Conservation (phyloP, 2,888 invertebrate species). For the Spialia ferax region DNA sequence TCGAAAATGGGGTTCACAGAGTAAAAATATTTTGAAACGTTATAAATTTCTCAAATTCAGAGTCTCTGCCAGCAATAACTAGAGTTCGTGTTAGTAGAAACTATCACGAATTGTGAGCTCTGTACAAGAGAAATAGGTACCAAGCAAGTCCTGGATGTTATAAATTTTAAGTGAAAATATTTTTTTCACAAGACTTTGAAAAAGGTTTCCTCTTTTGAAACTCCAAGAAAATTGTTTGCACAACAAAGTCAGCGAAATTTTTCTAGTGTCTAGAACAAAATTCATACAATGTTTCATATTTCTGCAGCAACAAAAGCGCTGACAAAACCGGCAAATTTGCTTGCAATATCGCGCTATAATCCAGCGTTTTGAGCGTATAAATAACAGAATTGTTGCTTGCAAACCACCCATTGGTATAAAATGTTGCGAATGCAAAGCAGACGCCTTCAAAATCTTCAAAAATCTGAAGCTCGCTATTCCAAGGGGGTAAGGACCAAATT, state of each 20-base stretch:
- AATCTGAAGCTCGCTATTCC: conserved; percentile 1
- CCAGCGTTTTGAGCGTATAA: conserved; percentile 22
- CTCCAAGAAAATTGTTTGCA: background rate
- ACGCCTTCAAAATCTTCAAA: conserved; percentile 10
- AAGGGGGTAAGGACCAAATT: conserved; percentile 19
- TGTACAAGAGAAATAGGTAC: too few species aligned
- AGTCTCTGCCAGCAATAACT: too few species aligned
- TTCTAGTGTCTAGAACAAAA: conserved; percentile 10
- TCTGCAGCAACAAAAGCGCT: conserved; percentile 10
- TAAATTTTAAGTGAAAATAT: background rate
- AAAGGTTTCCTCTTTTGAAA: background rate
- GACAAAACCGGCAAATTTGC: conserved; percentile 30
- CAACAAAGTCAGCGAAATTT: conserved; percentile 7
- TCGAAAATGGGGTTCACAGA: too few species aligned
- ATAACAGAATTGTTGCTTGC: conserved; percentile 32
- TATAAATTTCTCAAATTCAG: too few species aligned
- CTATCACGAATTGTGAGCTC: too few species aligned
- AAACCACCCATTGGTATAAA: conserved; percentile 33
- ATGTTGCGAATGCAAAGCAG: conserved; percentile 30
- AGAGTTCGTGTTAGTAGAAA: too few species aligned
- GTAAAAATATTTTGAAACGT: too few species aligned
- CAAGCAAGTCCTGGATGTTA: too few species aligned
- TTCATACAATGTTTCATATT: conserved; percentile 8
- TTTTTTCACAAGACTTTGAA: background rate
- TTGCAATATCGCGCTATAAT: conserved; percentile 21